phyloP scores from a whole-genome alignment of 2,797 vertebrate species.

The Myoxocephalus aenaeus region DNA sequence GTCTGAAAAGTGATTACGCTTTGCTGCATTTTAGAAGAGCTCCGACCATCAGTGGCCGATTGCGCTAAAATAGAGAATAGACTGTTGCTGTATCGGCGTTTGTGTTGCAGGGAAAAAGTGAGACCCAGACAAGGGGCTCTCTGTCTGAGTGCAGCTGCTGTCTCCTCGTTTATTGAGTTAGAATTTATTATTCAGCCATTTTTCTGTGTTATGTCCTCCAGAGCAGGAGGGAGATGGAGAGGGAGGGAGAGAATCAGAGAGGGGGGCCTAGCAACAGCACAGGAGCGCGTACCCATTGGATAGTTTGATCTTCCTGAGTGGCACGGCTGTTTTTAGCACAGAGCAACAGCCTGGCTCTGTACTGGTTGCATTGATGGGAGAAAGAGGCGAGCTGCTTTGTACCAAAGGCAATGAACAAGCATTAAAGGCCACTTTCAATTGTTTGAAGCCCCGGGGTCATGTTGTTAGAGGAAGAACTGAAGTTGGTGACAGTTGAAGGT shows the following conservation, averaged over 20 bases:
- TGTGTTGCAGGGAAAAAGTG: conserved; percentile 55
- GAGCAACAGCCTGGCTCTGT: conserved; percentile 75
- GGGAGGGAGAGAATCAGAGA: conserved; percentile 61
- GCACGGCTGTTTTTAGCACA: conserved; percentile 81
- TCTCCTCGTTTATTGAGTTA: conserved; percentile 84
- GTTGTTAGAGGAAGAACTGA: conserved; percentile 46
- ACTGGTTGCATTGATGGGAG: conserved; percentile 64
- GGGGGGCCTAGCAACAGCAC: conserved; percentile 83
- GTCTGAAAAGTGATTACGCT: conserved; percentile 31
- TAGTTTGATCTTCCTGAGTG: conserved; percentile 83
- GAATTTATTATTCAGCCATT: conserved; percentile 86
- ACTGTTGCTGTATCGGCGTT: conserved; percentile 33
- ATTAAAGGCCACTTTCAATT: conserved; percentile 56
- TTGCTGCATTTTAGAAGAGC: conserved; percentile 34
- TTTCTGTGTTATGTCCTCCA: conserved; percentile 82
- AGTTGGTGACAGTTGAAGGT: conserved; percentile 69
- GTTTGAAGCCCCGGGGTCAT: conserved; percentile 59
- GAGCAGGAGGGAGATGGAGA: conserved; percentile 71
- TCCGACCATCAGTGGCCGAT: conserved; percentile 21
- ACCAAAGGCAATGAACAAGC: conserved; percentile 43
- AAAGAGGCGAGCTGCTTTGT: conserved; percentile 55
- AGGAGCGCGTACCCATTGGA: conserved; percentile 80
- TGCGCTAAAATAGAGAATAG: conserved; percentile 41
- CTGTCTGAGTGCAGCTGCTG: conserved; percentile 82
- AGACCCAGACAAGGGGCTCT: conserved; percentile 76